Evolutionary conservation across 1,140 invertebrate species (phyloP).

Genomic region (Nephila pilipes): DNA sequence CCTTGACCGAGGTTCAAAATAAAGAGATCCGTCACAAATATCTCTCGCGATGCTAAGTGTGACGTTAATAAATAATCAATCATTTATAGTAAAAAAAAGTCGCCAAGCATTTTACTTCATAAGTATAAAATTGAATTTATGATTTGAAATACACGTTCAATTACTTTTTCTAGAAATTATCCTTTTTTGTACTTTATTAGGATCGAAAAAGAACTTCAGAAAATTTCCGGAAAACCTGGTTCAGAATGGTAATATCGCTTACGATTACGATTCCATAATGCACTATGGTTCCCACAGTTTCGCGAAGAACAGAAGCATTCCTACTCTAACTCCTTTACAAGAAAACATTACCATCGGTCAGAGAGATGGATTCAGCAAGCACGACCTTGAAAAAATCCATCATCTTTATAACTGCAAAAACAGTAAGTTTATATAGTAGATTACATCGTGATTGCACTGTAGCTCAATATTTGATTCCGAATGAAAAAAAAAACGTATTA

Average conservation of each 20-base stretch:
- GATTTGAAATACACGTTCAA: too few relatives aligned
- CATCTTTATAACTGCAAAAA: conserved; percentile 81
- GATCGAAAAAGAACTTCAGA: background rate
- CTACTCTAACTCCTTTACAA: conserved; percentile 18
- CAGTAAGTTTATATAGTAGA: background rate
- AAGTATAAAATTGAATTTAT: too few relatives aligned
- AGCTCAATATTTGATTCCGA: too few relatives aligned
- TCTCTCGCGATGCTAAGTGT: too few relatives aligned
- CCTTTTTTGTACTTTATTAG: too few relatives aligned
- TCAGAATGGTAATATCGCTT: conserved; percentile 63
- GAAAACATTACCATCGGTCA: conserved; percentile 81
- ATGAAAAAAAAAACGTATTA: too few relatives aligned
- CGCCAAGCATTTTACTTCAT: too few relatives aligned
- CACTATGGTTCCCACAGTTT: conserved; percentile 77
- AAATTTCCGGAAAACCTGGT: conserved; percentile 16
- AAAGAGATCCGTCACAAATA: too few relatives aligned
- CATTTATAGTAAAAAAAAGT: too few relatives aligned
- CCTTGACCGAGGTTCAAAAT: too few relatives aligned
- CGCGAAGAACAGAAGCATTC: conserved; percentile 61
- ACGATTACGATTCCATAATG: conserved; percentile 78
- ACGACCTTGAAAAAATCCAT: conserved; percentile 82
- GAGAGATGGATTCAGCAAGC: conserved; percentile 81
- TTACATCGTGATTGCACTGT: too few relatives aligned
- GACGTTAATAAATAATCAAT: too few relatives aligned
- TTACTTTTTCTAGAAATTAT: background rate